A percentile compares a stretch with the other conserved stretches of the same genome.
These are phyloP conservation scores for Aphrocallistes beatrix DNA, from an alignment of 37 sponge, comb jelly and placozoan species.

Conservation along the genomic window DNA sequence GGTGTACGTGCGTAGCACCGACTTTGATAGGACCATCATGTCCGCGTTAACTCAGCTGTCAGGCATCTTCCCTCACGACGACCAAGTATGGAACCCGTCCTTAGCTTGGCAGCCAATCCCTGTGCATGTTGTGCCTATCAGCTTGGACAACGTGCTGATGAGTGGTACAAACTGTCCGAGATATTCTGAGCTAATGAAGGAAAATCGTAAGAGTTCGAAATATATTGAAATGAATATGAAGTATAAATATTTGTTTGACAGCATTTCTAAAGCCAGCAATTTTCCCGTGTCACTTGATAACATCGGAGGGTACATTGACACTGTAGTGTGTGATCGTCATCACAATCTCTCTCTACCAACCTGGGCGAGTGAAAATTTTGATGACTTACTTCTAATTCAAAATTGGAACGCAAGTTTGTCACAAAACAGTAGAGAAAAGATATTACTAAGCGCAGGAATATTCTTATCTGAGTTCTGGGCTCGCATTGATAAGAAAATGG, in stretches of 20 bases:
- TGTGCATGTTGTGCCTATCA: constrained; percentile 65
- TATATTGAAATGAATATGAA: not conserved
- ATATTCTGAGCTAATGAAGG: not conserved
- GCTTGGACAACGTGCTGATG: constrained; percentile 29
- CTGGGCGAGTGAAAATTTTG: not conserved
- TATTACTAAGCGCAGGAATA: not conserved
- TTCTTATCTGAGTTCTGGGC: not conserved
- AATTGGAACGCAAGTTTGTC: not conserved
- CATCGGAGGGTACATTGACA: not conserved
- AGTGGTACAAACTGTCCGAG: not conserved
- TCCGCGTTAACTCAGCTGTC: constrained; percentile 66
- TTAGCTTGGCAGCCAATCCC: constrained; percentile 89
- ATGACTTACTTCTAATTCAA: not conserved
- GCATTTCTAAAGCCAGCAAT: not conserved
- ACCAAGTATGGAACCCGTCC: constrained; percentile 25
- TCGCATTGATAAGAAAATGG: not conserved
- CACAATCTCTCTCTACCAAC: not conserved
- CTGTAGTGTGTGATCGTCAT: not conserved
- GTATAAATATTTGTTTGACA: not conserved
- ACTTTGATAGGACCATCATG: constrained; percentile 95
- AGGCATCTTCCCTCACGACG: constrained; percentile 50
- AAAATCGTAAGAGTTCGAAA: not conserved
- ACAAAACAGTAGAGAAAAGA: not conserved
- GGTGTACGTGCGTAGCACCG: constrained; percentile 78
- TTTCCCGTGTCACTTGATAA: not conserved